Conservation (phyloP, 2,888 invertebrate genomes). For the Tanytarsus gracilentus region DNA sequence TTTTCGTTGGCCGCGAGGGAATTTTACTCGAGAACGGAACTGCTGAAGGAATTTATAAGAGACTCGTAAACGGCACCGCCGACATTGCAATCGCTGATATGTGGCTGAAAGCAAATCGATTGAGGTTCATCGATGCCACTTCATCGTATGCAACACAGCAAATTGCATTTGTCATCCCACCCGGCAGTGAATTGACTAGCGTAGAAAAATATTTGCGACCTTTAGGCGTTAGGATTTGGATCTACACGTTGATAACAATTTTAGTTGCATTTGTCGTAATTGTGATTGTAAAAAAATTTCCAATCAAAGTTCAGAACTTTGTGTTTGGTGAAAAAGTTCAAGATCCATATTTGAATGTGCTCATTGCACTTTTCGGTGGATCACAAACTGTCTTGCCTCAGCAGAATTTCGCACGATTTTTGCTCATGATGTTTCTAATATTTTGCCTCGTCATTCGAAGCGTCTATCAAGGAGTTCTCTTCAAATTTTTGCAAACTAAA, state of each 20-base stretch:
- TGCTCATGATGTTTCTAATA: conserved; percentile 19
- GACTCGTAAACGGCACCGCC: neutral
- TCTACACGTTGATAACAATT: neutral
- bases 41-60: neutral
- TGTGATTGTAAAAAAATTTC: neutral
- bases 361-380: conserved; percentile 4
- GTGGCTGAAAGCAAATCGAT: conserved; percentile 1
- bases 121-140: conserved; percentile 4
- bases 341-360: conserved; percentile 16
- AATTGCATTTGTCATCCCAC: neutral
- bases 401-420: conserved; percentile 1
- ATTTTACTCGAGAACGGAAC: conserved; percentile 4
- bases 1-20: neutral
- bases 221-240: neutral
- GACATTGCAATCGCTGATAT: neutral
- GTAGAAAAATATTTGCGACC: neutral
- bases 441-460: conserved; percentile 18
- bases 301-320: neutral
- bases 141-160: neutral
- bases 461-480: conserved; percentile 8
- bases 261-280: conserved; percentile 1
- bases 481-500: conserved; percentile 4
- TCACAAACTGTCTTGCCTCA: neutral
- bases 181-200: neutral
- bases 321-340: neutral